These are phyloP conservation scores for Mobula birostris DNA, from an alignment of 2,113 vertebrate species.

Conservation along the genomic window DNA sequence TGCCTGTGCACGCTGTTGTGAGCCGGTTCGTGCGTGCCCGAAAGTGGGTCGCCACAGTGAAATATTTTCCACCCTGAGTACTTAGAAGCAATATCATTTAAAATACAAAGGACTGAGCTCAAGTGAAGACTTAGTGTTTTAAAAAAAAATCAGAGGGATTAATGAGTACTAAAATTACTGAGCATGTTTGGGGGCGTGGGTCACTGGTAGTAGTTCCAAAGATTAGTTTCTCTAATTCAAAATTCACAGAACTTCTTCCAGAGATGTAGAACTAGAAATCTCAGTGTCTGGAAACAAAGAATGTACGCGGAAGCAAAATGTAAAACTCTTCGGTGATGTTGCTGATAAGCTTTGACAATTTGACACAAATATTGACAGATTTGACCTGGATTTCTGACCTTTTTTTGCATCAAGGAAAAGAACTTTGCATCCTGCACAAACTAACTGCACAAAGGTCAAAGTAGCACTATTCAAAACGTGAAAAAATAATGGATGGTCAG, in stretches of 20 bases:
- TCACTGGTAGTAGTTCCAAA: neutral
- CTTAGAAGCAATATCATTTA: neutral
- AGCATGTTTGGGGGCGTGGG: neutral
- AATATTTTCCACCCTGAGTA: neutral
- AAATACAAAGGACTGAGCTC: neutral
- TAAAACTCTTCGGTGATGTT: neutral
- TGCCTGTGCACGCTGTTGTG: too few relatives aligned
- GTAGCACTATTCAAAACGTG: neutral
- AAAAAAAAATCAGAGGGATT: neutral
- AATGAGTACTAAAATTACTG: neutral
- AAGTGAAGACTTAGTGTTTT: neutral
- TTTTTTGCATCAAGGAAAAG: neutral
- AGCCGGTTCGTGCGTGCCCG: too few relatives aligned
- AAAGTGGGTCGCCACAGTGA: neutral
- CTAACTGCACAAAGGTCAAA: neutral
- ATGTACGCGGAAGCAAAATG: neutral
- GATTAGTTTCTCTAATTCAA: neutral
- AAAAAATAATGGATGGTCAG: slow-evolving; percentile 15
- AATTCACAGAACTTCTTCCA: neutral
- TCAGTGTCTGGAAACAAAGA: neutral
- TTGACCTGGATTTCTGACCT: neutral
- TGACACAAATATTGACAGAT: neutral
- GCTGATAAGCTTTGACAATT: neutral
- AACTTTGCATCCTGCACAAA: neutral
- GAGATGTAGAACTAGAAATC: neutral